A percentile compares a stretch with the other conserved stretches of the same genome.
Evolutionary conservation across 2,113 vertebrate genomes (phyloP).

Genomic region (Crotalus helleri): DNA sequence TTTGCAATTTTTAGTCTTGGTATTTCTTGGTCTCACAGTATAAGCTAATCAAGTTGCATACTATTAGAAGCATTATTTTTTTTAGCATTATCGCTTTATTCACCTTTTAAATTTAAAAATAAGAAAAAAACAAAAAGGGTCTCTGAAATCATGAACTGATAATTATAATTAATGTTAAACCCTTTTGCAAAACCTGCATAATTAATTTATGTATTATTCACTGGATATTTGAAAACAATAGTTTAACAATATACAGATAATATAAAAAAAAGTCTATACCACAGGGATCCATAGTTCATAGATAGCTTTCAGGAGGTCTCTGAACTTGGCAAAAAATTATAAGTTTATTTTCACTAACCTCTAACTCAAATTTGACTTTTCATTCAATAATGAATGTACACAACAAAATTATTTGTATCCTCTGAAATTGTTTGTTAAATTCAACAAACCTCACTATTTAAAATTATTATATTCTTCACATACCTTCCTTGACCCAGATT

Average conservation of each 20-base stretch:
- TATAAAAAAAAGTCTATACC: neutral
- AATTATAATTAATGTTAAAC: constrained; percentile 55
- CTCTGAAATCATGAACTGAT: constrained; percentile 60
- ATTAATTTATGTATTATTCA: constrained; percentile 52
- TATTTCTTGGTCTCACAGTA: constrained; percentile 61
- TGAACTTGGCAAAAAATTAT: neutral
- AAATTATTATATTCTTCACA: too few species aligned
- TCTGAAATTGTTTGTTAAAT: neutral
- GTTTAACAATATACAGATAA: neutral
- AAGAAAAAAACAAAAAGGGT: constrained; percentile 58
- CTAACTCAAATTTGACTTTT: neutral
- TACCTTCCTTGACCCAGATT: too few species aligned
- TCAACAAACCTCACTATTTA: neutral
- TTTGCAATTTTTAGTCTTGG: constrained; percentile 48
- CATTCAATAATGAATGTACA: neutral
- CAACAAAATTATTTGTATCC: neutral
- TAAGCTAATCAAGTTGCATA: constrained; percentile 65
- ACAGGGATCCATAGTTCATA: neutral
- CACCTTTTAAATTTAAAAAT: constrained; percentile 61
- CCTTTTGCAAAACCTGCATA: constrained; percentile 32
- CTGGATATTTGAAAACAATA: constrained; percentile 3
- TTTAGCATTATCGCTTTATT: constrained; percentile 61
- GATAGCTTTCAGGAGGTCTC: neutral
- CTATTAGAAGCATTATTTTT: constrained; percentile 57
- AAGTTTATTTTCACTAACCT: neutral